A percentile compares a stretch with the other conserved stretches of the same genome.
Conservation (phyloP, 2,888 invertebrate species). For the Drosophila tanythrix region DNA sequence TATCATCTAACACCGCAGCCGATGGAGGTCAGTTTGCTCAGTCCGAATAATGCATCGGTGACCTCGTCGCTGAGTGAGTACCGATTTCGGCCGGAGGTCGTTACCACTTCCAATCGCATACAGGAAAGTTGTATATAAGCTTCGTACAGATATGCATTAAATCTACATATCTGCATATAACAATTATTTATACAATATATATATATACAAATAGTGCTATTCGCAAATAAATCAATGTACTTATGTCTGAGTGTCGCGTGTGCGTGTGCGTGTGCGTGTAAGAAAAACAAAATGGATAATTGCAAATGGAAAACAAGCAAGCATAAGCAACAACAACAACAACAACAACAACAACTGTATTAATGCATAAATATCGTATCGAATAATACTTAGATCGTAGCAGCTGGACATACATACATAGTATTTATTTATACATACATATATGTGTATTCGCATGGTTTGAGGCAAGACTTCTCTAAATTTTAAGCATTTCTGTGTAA, state of each 20-base stretch:
- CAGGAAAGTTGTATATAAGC: slow-evolving; percentile 96
- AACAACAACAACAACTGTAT: slow-evolving; percentile 46
- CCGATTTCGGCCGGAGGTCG: slow-evolving; percentile 92
- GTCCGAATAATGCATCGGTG: slow-evolving; percentile 86
- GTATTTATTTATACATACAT: slow-evolving; percentile 10
- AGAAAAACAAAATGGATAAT: slow-evolving; percentile 19
- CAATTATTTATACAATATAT: slow-evolving; percentile 22
- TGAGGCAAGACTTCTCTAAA: slow-evolving; percentile 78
- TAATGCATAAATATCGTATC: slow-evolving; percentile 59
- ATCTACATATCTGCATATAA: slow-evolving; percentile 11
- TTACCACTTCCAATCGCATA: slow-evolving; percentile 94
- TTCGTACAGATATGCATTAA: slow-evolving; percentile 20
- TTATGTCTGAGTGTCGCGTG: slow-evolving; percentile 56
- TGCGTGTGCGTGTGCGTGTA: slow-evolving; percentile 29
- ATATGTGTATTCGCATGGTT: slow-evolving; percentile 71
- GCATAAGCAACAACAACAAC: neutral
- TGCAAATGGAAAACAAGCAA: neutral
- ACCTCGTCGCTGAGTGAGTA: slow-evolving; percentile 92
- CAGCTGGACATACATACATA: slow-evolving; percentile 42
- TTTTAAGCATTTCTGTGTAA: slow-evolving; percentile 71
- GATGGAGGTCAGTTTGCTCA: slow-evolving; percentile 85
- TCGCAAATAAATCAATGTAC: slow-evolving; percentile 31
- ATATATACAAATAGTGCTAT: slow-evolving; percentile 22
- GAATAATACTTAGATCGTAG: slow-evolving; percentile 60
- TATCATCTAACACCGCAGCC: slow-evolving; percentile 85